Percentiles rank a stretch among this genome's conserved stretches.
Evolutionary conservation across 2,888 invertebrate species (phyloP).

Genomic region (Kuschelorhynchus macadamiae): DNA sequence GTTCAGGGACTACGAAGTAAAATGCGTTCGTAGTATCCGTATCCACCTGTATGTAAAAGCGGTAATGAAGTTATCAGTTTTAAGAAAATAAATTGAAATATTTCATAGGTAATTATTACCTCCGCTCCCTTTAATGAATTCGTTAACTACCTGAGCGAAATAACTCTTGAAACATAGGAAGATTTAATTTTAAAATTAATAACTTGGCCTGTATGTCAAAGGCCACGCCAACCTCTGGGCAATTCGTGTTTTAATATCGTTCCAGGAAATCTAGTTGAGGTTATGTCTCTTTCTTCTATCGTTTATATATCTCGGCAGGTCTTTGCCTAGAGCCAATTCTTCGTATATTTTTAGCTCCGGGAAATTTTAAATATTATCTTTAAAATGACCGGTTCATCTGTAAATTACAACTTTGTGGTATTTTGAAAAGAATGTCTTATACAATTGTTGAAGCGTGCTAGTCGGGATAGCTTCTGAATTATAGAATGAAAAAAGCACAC

Average conservation of each 20-base stretch:
- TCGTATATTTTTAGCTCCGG: slow-evolving; percentile 36
- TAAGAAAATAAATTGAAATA: slow-evolving; percentile 1
- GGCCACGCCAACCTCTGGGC: slow-evolving; percentile 34
- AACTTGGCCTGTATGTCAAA: slow-evolving; percentile 29
- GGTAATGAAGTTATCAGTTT: slow-evolving; percentile 4
- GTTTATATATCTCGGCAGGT: slow-evolving; percentile 33
- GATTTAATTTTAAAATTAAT: slow-evolving; percentile 31
- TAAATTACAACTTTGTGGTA: slow-evolving; percentile 35
- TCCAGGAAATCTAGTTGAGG: slow-evolving; percentile 52
- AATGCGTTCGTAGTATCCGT: too few relatives aligned
- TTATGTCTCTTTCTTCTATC: slow-evolving; percentile 43
- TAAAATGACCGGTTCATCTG: slow-evolving; percentile 32
- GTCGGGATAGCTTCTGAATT: too few relatives aligned
- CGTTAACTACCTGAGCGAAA: slow-evolving; percentile 4
- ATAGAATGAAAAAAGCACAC: too few relatives aligned
- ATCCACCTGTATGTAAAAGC: too few relatives aligned
- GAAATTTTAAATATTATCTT: slow-evolving; percentile 42
- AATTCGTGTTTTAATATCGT: slow-evolving; percentile 51
- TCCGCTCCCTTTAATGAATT: slow-evolving; percentile 7
- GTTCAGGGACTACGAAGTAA: too few relatives aligned
- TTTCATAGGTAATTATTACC: slow-evolving; percentile 1
- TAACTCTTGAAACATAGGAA: slow-evolving; percentile 5
- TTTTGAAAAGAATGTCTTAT: slow-evolving; percentile 25
- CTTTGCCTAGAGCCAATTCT: slow-evolving; percentile 22
- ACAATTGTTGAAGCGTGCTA: too few relatives aligned